phyloP scores from a whole-genome alignment of 2,888 invertebrate genomes.

The Phortica okadai region DNA sequence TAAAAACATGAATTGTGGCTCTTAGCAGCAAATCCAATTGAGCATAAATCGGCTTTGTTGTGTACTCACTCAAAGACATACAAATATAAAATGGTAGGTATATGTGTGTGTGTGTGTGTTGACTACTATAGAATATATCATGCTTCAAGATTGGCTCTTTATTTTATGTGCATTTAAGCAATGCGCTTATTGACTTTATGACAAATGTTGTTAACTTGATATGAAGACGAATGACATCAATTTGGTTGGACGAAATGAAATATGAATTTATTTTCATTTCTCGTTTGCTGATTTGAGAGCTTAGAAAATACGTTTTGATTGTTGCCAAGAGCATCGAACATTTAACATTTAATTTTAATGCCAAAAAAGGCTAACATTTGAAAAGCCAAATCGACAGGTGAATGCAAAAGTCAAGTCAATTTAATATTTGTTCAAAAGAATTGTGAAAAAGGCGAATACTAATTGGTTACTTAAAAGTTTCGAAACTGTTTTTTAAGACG shows the following conservation, averaged over 20 bases:
- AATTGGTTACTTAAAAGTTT: too few species aligned
- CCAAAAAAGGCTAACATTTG: background rate
- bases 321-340: background rate
- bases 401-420: too few species aligned
- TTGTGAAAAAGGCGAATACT: background rate
- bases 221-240: background rate
- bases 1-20: slow-evolving; percentile 70
- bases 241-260: background rate
- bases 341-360: background rate
- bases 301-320: background rate
- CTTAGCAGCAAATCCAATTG: slow-evolving; percentile 70
- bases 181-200: slow-evolving; percentile 71
- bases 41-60: slow-evolving; percentile 67
- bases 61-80: slow-evolving; percentile 34
- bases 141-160: slow-evolving; percentile 48
- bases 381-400: too few species aligned
- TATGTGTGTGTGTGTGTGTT: background rate
- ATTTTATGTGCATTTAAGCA: slow-evolving; percentile 68
- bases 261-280: background rate
- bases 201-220: slow-evolving; percentile 61
- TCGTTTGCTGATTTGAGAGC: background rate
- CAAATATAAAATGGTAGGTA: background rate
- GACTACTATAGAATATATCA: background rate
- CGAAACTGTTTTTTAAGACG: too few species aligned
- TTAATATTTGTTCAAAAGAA: background rate